Conservation (phyloP, 2,113 vertebrate genomes). For the Spheniscus mendiculus region DNA sequence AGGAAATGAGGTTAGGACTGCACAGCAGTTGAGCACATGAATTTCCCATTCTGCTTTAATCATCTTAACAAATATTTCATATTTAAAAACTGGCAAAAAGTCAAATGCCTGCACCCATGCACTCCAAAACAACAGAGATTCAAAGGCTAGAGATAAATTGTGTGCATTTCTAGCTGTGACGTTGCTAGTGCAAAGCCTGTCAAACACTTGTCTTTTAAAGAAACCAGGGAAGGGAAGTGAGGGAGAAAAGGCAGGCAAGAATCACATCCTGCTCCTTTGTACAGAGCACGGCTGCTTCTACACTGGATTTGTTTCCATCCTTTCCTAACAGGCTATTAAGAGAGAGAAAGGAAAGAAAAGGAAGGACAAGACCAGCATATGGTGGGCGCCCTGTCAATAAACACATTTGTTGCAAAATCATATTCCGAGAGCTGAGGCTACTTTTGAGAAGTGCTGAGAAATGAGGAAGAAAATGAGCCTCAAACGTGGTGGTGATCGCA, state of each 20-base stretch:
- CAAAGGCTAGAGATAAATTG: neutral
- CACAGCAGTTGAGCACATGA: neutral
- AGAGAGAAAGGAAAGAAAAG: neutral
- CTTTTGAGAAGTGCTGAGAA: neutral
- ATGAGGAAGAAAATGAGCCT: neutral
- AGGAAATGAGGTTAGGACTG: neutral
- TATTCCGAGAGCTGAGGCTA: neutral
- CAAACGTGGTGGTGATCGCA: neutral
- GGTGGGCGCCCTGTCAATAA: neutral
- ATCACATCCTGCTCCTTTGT: neutral
- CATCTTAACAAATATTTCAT: neutral
- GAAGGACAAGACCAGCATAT: neutral
- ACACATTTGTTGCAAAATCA: neutral
- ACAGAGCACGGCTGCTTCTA: neutral
- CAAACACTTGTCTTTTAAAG: neutral
- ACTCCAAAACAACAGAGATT: neutral
- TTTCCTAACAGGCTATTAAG: neutral
- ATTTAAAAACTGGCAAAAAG: neutral
- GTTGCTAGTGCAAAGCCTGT: neutral
- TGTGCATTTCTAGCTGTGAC: fast-evolving
- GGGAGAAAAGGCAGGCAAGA: neutral
- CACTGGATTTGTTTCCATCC: neutral
- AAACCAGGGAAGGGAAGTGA: neutral
- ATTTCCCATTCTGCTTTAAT: neutral
- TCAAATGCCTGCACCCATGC: neutral